Evolutionary conservation across 1,140 invertebrate species (phyloP).

Genomic region (Aphidius ervi): DNA sequence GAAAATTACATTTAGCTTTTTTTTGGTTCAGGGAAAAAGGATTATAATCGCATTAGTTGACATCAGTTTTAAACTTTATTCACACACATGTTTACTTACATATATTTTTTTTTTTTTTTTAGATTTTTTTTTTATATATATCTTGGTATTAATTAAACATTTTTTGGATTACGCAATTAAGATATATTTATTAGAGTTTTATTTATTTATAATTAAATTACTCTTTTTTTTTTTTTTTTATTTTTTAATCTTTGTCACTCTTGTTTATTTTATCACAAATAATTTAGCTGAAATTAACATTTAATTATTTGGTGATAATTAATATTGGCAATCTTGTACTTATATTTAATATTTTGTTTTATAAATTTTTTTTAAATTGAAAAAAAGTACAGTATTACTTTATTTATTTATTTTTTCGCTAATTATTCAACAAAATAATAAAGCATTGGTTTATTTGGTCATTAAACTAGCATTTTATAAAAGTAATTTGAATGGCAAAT

Average conservation of each 20-base stretch:
- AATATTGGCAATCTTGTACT: slow-evolving; percentile 52
- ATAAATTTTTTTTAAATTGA: slow-evolving; percentile 23
- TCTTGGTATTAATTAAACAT: slow-evolving; percentile 50
- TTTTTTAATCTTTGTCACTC: slow-evolving; percentile 2
- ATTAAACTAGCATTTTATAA: not conserved
- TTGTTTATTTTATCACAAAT: slow-evolving; percentile 39
- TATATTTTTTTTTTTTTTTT: slow-evolving; percentile 30
- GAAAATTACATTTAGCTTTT: not conserved
- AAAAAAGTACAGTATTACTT: slow-evolving; percentile 48
- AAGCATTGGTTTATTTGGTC: not conserved
- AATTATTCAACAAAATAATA: slow-evolving; percentile 16
- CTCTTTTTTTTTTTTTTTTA: too few relatives aligned
- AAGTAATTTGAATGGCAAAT: not conserved
- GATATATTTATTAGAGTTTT: slow-evolving; percentile 34
- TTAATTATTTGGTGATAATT: slow-evolving; percentile 23
- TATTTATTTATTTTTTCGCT: slow-evolving; percentile 27
- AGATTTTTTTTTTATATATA: too few relatives aligned
- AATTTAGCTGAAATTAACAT: slow-evolving; percentile 21
- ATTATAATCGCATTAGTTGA: slow-evolving; percentile 35
- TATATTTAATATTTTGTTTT: slow-evolving; percentile 36
- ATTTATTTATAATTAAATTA: slow-evolving; percentile 29
- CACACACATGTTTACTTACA: slow-evolving; percentile 54
- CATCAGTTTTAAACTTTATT: slow-evolving; percentile 52
- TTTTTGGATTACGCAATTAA: slow-evolving; percentile 43
- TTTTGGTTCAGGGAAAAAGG: slow-evolving; percentile 27